phyloP scores from a whole-genome alignment of 2,888 invertebrate species.

The Dryocosmus kuriphilus region DNA sequence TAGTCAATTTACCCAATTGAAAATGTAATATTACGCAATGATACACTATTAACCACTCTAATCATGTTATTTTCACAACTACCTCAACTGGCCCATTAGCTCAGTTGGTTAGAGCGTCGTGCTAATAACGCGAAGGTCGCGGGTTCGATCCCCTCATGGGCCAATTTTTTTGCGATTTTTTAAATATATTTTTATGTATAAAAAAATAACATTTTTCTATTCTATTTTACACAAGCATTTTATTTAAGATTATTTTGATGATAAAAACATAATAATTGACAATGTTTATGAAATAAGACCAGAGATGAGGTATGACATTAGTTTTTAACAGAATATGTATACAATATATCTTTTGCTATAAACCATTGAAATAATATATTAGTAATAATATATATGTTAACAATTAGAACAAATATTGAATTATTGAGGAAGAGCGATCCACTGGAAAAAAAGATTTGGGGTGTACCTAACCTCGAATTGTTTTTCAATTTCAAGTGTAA shows the following conservation, averaged over 20 bases:
- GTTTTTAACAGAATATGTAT: too few relatives aligned
- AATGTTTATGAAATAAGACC: too few relatives aligned
- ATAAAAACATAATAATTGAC: background rate
- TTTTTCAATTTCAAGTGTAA: background rate
- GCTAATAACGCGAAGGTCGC: constrained; percentile 74
- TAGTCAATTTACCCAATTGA: background rate
- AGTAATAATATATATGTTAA: too few relatives aligned
- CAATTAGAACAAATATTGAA: too few relatives aligned
- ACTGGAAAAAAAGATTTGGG: too few relatives aligned
- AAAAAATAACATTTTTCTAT: background rate
- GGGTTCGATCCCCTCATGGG: constrained; percentile 73
- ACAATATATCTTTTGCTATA: too few relatives aligned
- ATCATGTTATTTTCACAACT: background rate
- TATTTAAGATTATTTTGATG: background rate
- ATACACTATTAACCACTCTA: background rate
- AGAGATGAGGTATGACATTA: too few relatives aligned
- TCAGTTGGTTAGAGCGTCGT: constrained; percentile 73
- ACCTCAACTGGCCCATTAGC: constrained; percentile 60
- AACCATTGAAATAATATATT: too few relatives aligned
- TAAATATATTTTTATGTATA: background rate
- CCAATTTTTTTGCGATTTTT: constrained; percentile 50
- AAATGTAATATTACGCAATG: background rate
- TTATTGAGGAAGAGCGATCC: too few relatives aligned
- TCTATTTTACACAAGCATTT: background rate
- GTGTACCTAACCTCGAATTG: background rate